Evolutionary conservation across 2,888 invertebrate species (phyloP).

Genomic region (Prosapia bicincta): DNA sequence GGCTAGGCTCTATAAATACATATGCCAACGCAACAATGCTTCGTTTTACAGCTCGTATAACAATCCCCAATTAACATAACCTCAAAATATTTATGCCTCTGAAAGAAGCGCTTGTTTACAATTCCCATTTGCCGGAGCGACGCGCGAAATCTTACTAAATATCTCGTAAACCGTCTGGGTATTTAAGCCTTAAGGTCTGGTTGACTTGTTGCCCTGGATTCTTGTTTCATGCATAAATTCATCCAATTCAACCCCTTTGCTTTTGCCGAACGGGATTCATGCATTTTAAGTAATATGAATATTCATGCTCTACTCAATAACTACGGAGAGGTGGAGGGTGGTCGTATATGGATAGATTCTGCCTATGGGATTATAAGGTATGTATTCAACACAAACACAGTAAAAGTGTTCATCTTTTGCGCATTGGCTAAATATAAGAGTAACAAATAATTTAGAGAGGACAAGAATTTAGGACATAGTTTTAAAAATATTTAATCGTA

Average conservation of each 20-base stretch:
- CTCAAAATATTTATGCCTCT: neutral
- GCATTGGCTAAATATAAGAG: no score
- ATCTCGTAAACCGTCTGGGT: neutral
- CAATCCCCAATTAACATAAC: neutral
- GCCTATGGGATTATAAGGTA: neutral
- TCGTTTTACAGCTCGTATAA: no score
- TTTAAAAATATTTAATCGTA: no score
- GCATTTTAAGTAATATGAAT: constrained; percentile 34
- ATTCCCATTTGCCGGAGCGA: neutral
- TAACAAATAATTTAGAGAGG: no score
- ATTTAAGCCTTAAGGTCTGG: neutral
- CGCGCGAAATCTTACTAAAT: neutral
- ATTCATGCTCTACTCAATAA: constrained; percentile 26
- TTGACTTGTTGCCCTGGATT: constrained; percentile 4
- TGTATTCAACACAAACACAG: no score
- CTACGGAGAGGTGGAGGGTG: neutral
- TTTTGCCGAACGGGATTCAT: constrained; percentile 26
- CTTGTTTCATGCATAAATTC: constrained; percentile 35
- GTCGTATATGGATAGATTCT: neutral
- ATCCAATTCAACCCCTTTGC: constrained; percentile 23
- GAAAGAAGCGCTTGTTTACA: neutral
- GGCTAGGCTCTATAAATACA: no score
- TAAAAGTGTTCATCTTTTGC: no score
- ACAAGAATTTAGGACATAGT: no score
- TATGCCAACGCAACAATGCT: no score